Conservation (phyloP, 92 coral and sea anemone genomes). For the Ricordea florida region DNA sequence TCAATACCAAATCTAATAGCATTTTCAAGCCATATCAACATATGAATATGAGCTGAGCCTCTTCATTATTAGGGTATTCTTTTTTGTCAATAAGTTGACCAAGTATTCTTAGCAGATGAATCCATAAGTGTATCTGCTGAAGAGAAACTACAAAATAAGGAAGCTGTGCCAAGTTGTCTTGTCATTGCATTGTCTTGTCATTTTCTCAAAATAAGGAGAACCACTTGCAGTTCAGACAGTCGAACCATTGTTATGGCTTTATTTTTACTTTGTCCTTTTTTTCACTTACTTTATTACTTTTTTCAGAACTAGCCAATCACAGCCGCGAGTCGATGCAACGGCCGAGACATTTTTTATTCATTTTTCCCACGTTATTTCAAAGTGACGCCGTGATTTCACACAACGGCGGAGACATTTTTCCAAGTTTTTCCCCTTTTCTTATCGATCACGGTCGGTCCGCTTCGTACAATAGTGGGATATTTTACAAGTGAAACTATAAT, state of each 20-base stretch:
- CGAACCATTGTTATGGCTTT: slow-evolving; percentile 18
- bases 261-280: slow-evolving; percentile 16
- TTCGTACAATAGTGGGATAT: slow-evolving; percentile 26
- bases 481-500: slow-evolving; percentile 19
- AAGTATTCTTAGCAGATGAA: no score
- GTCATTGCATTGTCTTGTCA: no score
- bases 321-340: not conserved
- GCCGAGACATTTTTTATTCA: slow-evolving; percentile 2
- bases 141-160: no score
- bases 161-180: no score
- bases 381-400: slow-evolving; percentile 6
- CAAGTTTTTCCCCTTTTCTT: not conserved
- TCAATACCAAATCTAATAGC: no score
- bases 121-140: no score
- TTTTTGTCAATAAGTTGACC: no score
- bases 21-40: no score
- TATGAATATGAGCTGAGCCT: no score
- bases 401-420: slow-evolving; percentile 33
- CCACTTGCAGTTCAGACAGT: not conserved
- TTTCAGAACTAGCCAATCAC: slow-evolving; percentile 27
- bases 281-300: slow-evolving; percentile 1
- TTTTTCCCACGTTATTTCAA: not conserved
- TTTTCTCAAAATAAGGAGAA: not conserved
- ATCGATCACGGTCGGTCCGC: slow-evolving; percentile 10
- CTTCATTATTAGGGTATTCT: no score